Evolutionary conservation across 2,888 invertebrate genomes (phyloP), one percentile per base, ranked within the genome.

Genomic region (Rhagonycha lutea): DNA sequence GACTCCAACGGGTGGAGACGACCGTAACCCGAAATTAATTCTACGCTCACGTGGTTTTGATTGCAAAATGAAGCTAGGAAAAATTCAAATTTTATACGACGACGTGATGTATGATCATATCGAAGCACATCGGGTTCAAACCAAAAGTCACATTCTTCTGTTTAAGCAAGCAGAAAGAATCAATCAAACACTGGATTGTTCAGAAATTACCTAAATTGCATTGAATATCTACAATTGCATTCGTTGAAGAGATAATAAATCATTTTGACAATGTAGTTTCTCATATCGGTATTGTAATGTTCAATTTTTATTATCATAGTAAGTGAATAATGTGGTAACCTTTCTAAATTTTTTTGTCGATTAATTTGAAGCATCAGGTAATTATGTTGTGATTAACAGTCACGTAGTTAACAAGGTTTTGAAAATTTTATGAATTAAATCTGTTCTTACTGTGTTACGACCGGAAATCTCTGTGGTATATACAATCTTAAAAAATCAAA

Each of bases 221-320:
- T 72, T 47, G 60, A 61, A 28, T 68, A 73, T 73, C 72, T 70
- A 68, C 76, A 73, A 76, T 76, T 73, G 62, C 73, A 73, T 73
- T 76, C 61, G 68, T 63, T 23, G 24, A 32, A 32, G 73, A 32
- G 63, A 60, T 68, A 63, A 68, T 76, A 73, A 76, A 76, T 76
- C 73, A 76, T 73, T 71, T 71, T 68, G 76, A 76, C 76, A 76
- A 60, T 65, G 70, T 70, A 24, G 76, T 73, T 76, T 70, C 73
- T 70, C 65, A 73, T 47, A 67, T 62, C 47, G 18, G 12, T 47
- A 63, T 72, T 63, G 60, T 76, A 69, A 61, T 69, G 68, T 24
- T 32, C 5, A 63, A 18, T 60, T 69, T 65, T 61, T 14, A 62
- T 47, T 61, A 61, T 61, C 61, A 14, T 4, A 61, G 11, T 61